Conservation (phyloP, 2,113 vertebrate genomes). For the Micronycteris hirsuta region DNA sequence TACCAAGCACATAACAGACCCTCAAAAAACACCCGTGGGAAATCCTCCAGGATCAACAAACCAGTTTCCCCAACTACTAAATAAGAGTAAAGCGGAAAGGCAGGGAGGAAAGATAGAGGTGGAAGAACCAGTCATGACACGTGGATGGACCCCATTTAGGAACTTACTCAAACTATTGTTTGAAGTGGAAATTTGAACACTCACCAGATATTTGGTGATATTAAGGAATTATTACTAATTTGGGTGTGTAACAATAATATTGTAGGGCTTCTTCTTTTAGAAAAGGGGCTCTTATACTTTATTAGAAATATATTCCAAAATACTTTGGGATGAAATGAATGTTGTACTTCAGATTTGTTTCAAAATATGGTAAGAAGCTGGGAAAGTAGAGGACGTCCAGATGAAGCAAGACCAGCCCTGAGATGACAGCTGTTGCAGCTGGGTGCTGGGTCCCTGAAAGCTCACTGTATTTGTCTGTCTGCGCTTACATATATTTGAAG, state of each 20-base stretch:
- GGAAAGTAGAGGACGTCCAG: accelerated
- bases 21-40: neutral
- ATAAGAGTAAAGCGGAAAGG: neutral
- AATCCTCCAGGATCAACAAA: neutral
- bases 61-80: neutral
- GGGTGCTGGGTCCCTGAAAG: accelerated
- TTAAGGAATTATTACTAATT: neutral
- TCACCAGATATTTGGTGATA: neutral
- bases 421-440: accelerated
- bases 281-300: neutral
- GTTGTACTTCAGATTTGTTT: neutral
- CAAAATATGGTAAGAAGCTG: neutral
- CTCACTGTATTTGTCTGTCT: neutral
- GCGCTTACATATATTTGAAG: neutral
- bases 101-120: accelerated
- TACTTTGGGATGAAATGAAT: neutral
- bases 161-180: neutral
- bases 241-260: neutral
- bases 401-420: neutral
- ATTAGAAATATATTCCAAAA: neutral
- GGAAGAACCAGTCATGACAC: neutral
- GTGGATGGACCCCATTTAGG: neutral
- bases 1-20: neutral
- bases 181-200: neutral
- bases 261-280: neutral